These are phyloP conservation scores for Danio choprae DNA, from an alignment of 2,797 vertebrate species.

Conservation along the genomic window DNA sequence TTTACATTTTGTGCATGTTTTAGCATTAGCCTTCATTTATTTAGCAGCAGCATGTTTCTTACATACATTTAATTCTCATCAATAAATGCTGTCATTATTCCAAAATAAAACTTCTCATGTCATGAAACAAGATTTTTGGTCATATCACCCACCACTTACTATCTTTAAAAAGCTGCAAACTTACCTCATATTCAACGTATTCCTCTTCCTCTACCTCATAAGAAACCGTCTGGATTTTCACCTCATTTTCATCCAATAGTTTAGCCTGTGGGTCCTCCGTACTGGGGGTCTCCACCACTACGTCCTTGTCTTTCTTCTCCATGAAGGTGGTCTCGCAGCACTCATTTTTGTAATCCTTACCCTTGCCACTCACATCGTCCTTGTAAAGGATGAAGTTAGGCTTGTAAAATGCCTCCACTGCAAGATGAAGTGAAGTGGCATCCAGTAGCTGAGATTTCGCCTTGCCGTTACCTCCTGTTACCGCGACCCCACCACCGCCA, in stretches of 20 bases:
- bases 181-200: constrained; percentile 90
- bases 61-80: too few species aligned
- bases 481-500: constrained; percentile 68
- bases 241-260: constrained; percentile 83
- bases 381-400: constrained; percentile 93
- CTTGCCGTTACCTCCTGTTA: constrained; percentile 71
- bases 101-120: too few species aligned
- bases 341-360: constrained; percentile 89
- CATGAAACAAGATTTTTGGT: too few species aligned
- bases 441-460: constrained; percentile 90
- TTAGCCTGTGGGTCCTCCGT: constrained; percentile 75
- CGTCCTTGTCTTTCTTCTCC: constrained; percentile 82
- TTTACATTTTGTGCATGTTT: too few species aligned
- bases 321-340: constrained; percentile 95
- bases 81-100: too few species aligned
- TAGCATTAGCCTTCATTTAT: too few species aligned
- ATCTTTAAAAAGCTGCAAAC: background rate
- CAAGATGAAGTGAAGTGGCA: constrained; percentile 93
- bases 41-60: too few species aligned
- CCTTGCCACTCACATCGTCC: constrained; percentile 84
- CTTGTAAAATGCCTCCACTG: constrained; percentile 91
- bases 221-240: constrained; percentile 93
- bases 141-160: too few species aligned
- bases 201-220: constrained; percentile 95
- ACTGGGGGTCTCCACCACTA: constrained; percentile 67